Base-by-base conservation (phyloP, 2,113 vertebrate species). In the Tenebrosternarchus preto region DNA sequence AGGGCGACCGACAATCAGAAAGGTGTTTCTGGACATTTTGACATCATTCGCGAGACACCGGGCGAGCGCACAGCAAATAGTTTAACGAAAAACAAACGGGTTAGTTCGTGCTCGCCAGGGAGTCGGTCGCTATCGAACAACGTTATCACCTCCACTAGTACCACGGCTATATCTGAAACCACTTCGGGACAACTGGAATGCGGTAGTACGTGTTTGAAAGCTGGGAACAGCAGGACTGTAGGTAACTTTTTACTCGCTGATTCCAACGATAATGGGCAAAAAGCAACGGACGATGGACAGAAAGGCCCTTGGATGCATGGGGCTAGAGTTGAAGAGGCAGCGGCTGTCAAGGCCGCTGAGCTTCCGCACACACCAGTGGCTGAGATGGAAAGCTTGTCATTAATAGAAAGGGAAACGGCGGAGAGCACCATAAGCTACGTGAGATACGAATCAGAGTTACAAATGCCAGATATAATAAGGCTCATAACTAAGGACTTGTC, bases 401-500 rank as follows among this genome's bases (percentile, higher is more conserved):
- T 88, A 66, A 73, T 19, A 1, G 87, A 77, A 43, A 77, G 72
- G 55, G 85, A 66, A 64, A 84, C 87, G 22, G 87, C 88, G 84
- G 93, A 95, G 73, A 90, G 92, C 89, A 93, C 94, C 88, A 98
- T 98, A 92, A 92, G 92, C 87, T 99, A 99, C 68, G 96, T 99
- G 90, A 95, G 97, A 83, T 99, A 99, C 61, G 96, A 98, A 91
- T 99, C 97, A 72, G 98, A 99, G 93, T 93, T 99, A 43, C 98
- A 99, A 93, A 99, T 99, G 98, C 97, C 98, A 84, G 97, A 98
- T 94, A 99, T 99, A 91, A 99, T 99, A 95, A 96, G 98, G 94
- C 95, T 99, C 91, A 99, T 99, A 95, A 99, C 98, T 92, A 98
- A 98, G 95, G 98, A 99, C 96, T 95, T 99, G 93, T 99, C 98